Base-by-base conservation (phyloP, 1,140 invertebrate species). In the Vanessa tameamea region DNA sequence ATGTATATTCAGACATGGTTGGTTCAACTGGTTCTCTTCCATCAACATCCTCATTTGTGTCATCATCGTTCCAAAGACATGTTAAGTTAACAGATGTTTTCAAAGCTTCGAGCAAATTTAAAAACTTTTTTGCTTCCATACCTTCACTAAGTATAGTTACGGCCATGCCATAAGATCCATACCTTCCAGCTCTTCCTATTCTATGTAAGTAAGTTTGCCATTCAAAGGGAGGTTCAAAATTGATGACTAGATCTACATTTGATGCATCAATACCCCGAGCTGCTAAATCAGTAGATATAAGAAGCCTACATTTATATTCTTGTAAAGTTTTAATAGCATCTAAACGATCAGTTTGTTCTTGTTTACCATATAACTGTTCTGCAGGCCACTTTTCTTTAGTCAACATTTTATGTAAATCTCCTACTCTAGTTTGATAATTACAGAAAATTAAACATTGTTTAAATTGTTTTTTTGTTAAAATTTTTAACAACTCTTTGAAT, bases 141-240 rank as follows among this genome's bases (percentile, higher is more conserved):
- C 94, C 94, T 73, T 94, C 88, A 57, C 94, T 92, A 20, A 95
- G 82, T 67, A 97, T 94, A 77, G 94, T 96, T 31, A 97, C 94
- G 26, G 96, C 95, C 64, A 95, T 94, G 69, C 97, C 97, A 83
- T 94, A 94, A 16, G 96, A 95, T 1, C 97, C 97, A 93, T 96
- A 99, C 79, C 99, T 94, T 1, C 98, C 99, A 66, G 98, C 98
- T 82, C 98, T 94, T 8, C 99, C 99, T 85, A 99, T 98, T 87
- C 99, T 94, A 93, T 99, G 99, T 72, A 99, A 94, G 94, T 99
- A 99, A 3, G 97, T 99, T 69, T 97, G 95, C 80, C 95, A 94
- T 85, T 98, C 96, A 64, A 80, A 83, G 2, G 99, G 98, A 53
- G 96, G 87, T 88, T 99, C 98, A 82, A 99, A 94, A 92, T 99